Evolutionary conservation across 1,140 invertebrate genomes (phyloP), one percentile per base, ranked within the genome.

Genomic region (Idris sp.): DNA sequence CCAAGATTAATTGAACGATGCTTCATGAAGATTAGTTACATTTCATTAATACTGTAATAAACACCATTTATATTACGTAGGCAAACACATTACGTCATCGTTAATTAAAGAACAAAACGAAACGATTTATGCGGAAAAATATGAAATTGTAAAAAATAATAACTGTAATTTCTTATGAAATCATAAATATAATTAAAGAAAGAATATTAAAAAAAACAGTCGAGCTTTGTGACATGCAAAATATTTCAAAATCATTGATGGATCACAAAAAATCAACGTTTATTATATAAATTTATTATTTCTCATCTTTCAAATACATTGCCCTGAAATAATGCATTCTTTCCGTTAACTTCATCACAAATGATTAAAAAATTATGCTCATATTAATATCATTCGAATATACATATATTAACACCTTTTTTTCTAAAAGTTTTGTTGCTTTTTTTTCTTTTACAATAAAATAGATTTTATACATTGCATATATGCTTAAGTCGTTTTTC

Each of bases 381-480:
- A 59, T 44, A 69, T 58, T 68, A 51, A 54, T 69, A 35, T 53
- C 26, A 28, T 59, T 44, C 53, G 19, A 59, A 69, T 69, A 59
- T 69, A 69, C 65, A 69, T 44, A 40, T 69, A 71, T 71, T 61
- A 71, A 71, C 56, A 71, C 54, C 22, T 49, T 7, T 40, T 9
- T 15, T 49, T 43, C 51, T 49, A 54, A 58, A 59, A 26, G n/a
- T n/a, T n/a, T n/a, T n/a, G n/a, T n/a, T n/a, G n/a, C n/a, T 51
- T 68, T n/a, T 25, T 30, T 10, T 31, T 44, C 58, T 64, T 62
- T 62, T 72, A 72, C 68, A 72, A 58, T 72, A 72, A 72, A 72
- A 72, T 72, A 72, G 58, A 72, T 72, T 72, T 72, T 62, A 62
- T 64, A 72, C 56, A 72, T 72, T 62, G 40, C 58, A 64, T 72